Evolutionary conservation across 2,797 vertebrate species (phyloP).

Genomic region (Pipistrellus pygmaeus): DNA sequence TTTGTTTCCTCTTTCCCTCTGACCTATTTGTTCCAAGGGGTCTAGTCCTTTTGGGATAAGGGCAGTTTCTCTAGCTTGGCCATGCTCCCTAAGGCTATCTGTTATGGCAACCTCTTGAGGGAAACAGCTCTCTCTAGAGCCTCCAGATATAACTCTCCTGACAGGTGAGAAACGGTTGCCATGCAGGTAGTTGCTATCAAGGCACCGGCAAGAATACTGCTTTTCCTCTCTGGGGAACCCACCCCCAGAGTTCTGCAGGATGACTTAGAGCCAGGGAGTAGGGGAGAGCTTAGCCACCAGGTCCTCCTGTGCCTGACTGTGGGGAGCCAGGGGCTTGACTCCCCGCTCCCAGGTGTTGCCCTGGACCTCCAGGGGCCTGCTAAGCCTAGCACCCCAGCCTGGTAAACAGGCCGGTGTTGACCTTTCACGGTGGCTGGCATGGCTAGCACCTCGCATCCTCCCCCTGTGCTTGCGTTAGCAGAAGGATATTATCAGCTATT

Average conservation of each 20-base stretch:
- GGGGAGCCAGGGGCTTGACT: too few relatives aligned
- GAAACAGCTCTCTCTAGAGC: slow-evolving; percentile 2
- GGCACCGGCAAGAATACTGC: background rate
- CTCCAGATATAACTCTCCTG: background rate
- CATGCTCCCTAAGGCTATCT: slow-evolving; percentile 44
- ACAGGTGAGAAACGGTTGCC: background rate
- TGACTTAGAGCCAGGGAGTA: too few relatives aligned
- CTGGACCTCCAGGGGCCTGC: too few relatives aligned
- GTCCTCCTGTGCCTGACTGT: too few relatives aligned
- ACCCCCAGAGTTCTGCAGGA: background rate
- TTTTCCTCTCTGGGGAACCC: background rate
- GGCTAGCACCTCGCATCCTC: too few relatives aligned
- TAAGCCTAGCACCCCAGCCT: too few relatives aligned
- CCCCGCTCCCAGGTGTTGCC: too few relatives aligned
- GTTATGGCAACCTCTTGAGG: slow-evolving; percentile 62
- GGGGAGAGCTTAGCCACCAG: background rate
- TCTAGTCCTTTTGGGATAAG: background rate
- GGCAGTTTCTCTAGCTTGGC: background rate
- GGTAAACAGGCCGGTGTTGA: too few relatives aligned
- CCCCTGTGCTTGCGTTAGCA: too few relatives aligned
- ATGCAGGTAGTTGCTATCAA: background rate
- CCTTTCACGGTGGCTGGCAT: too few relatives aligned
- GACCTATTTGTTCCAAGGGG: background rate
- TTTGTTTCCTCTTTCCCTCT: too few relatives aligned
- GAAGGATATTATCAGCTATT: too few relatives aligned